These are phyloP conservation scores for Prunella strophiata DNA, from an alignment of 2,797 vertebrate species.

Conservation along the genomic window DNA sequence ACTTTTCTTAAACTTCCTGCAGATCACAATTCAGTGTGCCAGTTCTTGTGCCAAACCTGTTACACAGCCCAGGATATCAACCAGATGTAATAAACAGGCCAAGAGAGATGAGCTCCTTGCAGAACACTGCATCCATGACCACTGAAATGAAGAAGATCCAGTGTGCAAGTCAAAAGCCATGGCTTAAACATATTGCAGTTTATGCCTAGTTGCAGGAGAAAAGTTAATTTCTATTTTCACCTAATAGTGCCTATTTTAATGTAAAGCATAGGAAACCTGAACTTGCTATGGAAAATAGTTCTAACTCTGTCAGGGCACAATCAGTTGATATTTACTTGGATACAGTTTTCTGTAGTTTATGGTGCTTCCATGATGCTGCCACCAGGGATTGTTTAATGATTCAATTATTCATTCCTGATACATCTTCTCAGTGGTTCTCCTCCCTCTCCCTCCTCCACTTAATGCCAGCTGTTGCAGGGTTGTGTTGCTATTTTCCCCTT, in stretches of 20 bases:
- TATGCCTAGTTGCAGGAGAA: background rate
- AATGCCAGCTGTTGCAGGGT: slow-evolving; percentile 26
- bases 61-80: background rate
- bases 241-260: background rate
- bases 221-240: background rate
- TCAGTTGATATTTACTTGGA: background rate
- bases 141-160: background rate
- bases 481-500: background rate
- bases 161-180: background rate
- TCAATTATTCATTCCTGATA: slow-evolving; percentile 36
- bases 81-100: background rate
- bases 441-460: slow-evolving; percentile 44
- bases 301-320: background rate
- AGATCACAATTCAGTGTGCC: background rate
- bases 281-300: background rate
- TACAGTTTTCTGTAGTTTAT: background rate
- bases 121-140: background rate
- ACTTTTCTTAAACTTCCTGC: background rate
- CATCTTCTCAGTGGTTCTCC: slow-evolving; percentile 31
- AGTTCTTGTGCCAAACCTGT: background rate
- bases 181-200: background rate
- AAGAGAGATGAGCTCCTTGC: background rate
- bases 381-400: slow-evolving; percentile 34
- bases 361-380: background rate
- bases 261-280: background rate